These are phyloP conservation scores for Heteronetta atricapilla DNA, from an alignment of 2,113 vertebrate genomes.

Conservation along the genomic window DNA sequence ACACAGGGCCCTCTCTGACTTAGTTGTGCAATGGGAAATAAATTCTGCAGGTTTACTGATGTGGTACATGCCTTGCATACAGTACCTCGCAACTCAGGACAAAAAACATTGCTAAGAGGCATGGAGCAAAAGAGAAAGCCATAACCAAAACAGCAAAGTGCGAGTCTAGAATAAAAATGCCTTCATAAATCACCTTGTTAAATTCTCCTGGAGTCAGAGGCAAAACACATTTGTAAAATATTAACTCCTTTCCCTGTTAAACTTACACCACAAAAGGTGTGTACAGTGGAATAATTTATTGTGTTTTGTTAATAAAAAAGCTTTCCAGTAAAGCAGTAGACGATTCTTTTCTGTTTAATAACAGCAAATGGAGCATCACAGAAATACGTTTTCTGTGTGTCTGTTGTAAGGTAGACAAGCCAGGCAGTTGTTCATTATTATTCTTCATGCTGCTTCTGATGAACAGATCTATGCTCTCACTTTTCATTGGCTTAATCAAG, in stretches of 20 bases:
- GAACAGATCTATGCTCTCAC: conserved; percentile 20
- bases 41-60: background rate
- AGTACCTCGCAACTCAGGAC: background rate
- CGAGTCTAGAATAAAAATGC: background rate
- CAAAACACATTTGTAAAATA: background rate
- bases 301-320: background rate
- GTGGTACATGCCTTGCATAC: background rate
- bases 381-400: background rate
- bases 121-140: background rate
- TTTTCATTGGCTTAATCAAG: conserved; percentile 65
- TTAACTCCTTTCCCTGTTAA: background rate
- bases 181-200: background rate
- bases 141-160: background rate
- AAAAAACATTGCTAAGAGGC: background rate
- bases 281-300: background rate
- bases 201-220: background rate
- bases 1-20: background rate
- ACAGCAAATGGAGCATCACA: conserved; percentile 23
- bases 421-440: conserved; percentile 30
- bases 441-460: background rate
- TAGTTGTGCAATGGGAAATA: background rate
- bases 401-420: background rate
- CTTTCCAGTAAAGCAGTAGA: background rate
- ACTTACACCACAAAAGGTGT: background rate
- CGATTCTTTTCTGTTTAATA: background rate